Evolutionary conservation across 2,888 invertebrate species (phyloP).

Genomic region (Diogma glabrata): DNA sequence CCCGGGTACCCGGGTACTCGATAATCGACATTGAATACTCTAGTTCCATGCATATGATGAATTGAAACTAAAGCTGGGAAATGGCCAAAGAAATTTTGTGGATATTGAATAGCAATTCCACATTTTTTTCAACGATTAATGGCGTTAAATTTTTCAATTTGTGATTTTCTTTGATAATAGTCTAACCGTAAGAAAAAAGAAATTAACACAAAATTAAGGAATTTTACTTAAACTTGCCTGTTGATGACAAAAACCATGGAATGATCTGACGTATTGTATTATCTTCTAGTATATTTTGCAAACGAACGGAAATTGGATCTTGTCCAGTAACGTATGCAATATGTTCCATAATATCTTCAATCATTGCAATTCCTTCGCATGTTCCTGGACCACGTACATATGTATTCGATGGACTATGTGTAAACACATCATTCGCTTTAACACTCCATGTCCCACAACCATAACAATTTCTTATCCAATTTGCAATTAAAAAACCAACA

Average conservation of each 20-base stretch:
- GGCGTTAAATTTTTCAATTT: constrained; percentile 47
- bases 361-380: constrained; percentile 47
- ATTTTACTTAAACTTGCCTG: constrained; percentile 23
- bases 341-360: constrained; percentile 55
- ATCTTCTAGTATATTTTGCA: constrained; percentile 41
- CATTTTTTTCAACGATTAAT: constrained; percentile 74
- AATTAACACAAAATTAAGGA: not conserved
- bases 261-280: constrained; percentile 40
- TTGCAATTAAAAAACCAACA: constrained; percentile 29
- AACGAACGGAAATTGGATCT: constrained; percentile 46
- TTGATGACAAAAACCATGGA: constrained; percentile 40
- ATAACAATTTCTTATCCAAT: constrained; percentile 48
- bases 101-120: constrained; percentile 56
- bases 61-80: constrained; percentile 48
- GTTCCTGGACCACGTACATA: constrained; percentile 41
- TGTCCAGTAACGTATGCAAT: constrained; percentile 43
- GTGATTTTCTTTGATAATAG: constrained; percentile 42
- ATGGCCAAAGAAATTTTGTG: constrained; percentile 40
- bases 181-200: constrained; percentile 41
- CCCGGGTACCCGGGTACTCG: too few relatives aligned
- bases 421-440: constrained; percentile 51
- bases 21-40: too few relatives aligned
- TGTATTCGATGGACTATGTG: constrained; percentile 53
- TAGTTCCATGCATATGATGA: too few relatives aligned
- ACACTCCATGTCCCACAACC: constrained; percentile 52